Evolutionary conservation across 2,888 invertebrate species (phyloP).

Genomic region (Epirrhoe tristata): DNA sequence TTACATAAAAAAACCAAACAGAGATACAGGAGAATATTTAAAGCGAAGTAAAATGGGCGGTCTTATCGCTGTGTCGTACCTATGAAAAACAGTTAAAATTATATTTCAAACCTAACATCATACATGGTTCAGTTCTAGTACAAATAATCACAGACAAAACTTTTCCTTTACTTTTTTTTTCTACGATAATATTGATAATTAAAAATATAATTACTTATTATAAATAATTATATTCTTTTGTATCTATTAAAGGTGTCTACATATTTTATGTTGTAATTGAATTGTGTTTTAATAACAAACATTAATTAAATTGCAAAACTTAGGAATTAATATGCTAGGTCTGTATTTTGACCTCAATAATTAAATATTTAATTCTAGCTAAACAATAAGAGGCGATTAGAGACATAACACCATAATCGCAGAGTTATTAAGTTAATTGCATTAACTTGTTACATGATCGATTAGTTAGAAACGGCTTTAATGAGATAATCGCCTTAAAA

Average conservation of each 20-base stretch:
- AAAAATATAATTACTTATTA: too few relatives aligned
- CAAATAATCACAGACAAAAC: too few relatives aligned
- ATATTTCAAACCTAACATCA: too few relatives aligned
- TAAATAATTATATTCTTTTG: too few relatives aligned
- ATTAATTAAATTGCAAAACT: neutral
- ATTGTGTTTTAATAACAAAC: neutral
- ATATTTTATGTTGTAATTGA: neutral
- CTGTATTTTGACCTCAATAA: conserved; percentile 28
- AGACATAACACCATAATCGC: conserved; percentile 74
- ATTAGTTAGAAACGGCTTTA: conserved; percentile 72
- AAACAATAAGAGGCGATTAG: conserved; percentile 66
- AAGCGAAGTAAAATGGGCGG: too few relatives aligned
- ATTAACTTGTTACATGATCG: conserved; percentile 76
- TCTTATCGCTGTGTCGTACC: too few relatives aligned
- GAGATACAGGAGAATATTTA: too few relatives aligned
- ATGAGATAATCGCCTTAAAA: conserved; percentile 61
- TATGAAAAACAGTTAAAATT: too few relatives aligned
- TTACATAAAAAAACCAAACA: too few relatives aligned
- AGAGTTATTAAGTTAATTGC: conserved; percentile 72
- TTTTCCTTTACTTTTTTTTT: too few relatives aligned
- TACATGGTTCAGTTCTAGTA: too few relatives aligned
- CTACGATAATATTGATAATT: too few relatives aligned
- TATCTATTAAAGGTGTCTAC: neutral
- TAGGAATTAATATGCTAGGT: neutral
- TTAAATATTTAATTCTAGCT: conserved; percentile 43